Base-by-base conservation (phyloP, 2,888 invertebrate species). In the Gerosis bhagava region DNA sequence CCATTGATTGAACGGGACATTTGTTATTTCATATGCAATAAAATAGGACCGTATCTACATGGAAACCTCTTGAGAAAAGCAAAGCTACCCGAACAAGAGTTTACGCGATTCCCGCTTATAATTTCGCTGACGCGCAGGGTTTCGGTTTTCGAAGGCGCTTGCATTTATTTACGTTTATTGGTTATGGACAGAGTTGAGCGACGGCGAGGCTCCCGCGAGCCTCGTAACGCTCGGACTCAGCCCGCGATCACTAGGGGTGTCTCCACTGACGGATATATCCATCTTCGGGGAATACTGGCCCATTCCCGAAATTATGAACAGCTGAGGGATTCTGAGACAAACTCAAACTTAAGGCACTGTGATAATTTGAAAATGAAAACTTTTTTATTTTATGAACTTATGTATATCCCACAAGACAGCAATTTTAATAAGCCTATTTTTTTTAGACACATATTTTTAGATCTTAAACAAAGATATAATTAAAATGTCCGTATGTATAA, bases 121-220 rank as follows among this genome's bases (percentile, higher is more conserved):
- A 67, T 66, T 62, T 63, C 54, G 54, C 56, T 59, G 62, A 49
- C 49, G 36, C 37, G 31, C 41, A n/a, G n/a, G n/a, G n/a, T n/a
- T 49, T 45, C 50, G 47, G 39, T 41, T 50, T 43, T 46, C 26
- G 44, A 32, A 28, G 49, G 21, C 22, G 48, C 32, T 40, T 40
- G 43, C 29, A 26, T 36, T 86, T 86, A 88, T 87, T 88, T 87
- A 88, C 83, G 87, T 74, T 88, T 87, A 87, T 88, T 86, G 88
- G 84, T 87, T 86, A 88, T 86, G 76, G 86, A 81, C 77, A 68
- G 77, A 82, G 78, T 79, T 80, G 83, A 83, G 78, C 80, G 76
- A 70, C 73, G 72, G 69, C n/a, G 65, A 63, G 54, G 63, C 66
- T 88, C 87, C 86, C 87, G 73, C 50, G 84, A 78, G 88, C 64